These are phyloP conservation scores for Lacerta viridis DNA, from an alignment of 2,797 vertebrate genomes.

Conservation along the genomic window DNA sequence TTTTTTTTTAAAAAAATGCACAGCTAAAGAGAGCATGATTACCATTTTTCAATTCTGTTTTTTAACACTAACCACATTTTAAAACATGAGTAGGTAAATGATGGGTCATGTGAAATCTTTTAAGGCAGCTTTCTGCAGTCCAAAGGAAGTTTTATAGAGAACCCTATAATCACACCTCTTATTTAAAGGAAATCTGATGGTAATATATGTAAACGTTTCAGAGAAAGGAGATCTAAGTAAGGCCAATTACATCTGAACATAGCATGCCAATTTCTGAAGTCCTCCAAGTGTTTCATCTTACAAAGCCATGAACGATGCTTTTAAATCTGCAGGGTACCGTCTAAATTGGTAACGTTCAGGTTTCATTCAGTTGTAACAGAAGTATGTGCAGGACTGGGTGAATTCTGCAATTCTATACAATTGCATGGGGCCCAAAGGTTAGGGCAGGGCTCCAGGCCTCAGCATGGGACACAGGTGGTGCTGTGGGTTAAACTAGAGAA, in stretches of 20 bases:
- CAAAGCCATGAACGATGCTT: not conserved
- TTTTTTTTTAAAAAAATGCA: not conserved
- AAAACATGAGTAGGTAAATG: not conserved
- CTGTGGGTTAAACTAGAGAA: too few relatives aligned
- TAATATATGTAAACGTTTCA: not conserved
- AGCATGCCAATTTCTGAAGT: not conserved
- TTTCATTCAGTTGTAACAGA: slow-evolving; percentile 47
- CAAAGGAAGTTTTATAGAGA: not conserved
- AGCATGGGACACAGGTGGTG: too few relatives aligned
- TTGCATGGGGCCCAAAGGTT: not conserved
- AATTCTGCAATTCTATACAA: not conserved
- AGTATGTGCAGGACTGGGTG: slow-evolving; percentile 9
- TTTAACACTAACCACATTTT: not conserved
- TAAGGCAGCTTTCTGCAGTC: not conserved
- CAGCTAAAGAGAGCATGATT: not conserved
- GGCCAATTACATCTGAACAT: not conserved
- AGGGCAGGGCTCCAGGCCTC: not conserved
- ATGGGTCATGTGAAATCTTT: not conserved
- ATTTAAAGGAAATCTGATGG: not conserved
- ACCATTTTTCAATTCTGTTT: not conserved
- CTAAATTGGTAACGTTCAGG: slow-evolving; percentile 4
- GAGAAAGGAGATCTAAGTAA: not conserved
- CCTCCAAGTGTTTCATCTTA: not conserved
- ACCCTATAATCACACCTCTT: not conserved
- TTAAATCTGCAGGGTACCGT: not conserved